phyloP scores from a whole-genome alignment of 2,888 invertebrate species.

The Gasteruption jaculator region DNA sequence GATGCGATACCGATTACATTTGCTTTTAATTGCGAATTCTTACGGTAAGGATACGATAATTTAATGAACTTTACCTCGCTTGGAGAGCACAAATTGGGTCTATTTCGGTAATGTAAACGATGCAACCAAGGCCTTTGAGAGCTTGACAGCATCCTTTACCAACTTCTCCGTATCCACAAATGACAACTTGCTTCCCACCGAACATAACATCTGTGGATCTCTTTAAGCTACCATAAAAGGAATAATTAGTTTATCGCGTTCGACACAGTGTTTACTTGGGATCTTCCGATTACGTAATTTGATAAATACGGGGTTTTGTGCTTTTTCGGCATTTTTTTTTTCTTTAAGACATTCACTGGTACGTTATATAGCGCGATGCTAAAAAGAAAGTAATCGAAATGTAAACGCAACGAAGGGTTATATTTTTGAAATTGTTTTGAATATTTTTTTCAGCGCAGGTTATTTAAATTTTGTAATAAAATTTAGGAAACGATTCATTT shows the following conservation, averaged over 20 bases:
- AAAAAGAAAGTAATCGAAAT: not conserved
- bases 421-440: too few species aligned
- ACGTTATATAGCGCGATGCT: not conserved
- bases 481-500: too few species aligned
- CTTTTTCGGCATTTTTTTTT: too few species aligned
- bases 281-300: too few species aligned
- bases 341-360: not conserved
- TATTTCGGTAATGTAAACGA: constrained; percentile 90
- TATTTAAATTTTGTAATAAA: too few species aligned
- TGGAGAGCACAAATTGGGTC: constrained; percentile 97
- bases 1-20: too few species aligned
- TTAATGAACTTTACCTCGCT: constrained; percentile 80
- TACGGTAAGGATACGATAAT: too few species aligned
- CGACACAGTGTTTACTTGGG: not conserved
- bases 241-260: too few species aligned
- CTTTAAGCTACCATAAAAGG: constrained; percentile 61
- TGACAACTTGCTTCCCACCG: constrained; percentile 92
- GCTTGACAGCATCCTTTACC: constrained; percentile 97
- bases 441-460: too few species aligned
- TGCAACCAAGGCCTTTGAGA: constrained; percentile 88
- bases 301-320: too few species aligned
- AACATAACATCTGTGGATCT: constrained; percentile 95
- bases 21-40: too few species aligned
- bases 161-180: constrained; percentile 96
- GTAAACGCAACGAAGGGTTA: too few species aligned